Conservation (phyloP, 2,797 vertebrate species). For the Coccyzus lansbergi region DNA sequence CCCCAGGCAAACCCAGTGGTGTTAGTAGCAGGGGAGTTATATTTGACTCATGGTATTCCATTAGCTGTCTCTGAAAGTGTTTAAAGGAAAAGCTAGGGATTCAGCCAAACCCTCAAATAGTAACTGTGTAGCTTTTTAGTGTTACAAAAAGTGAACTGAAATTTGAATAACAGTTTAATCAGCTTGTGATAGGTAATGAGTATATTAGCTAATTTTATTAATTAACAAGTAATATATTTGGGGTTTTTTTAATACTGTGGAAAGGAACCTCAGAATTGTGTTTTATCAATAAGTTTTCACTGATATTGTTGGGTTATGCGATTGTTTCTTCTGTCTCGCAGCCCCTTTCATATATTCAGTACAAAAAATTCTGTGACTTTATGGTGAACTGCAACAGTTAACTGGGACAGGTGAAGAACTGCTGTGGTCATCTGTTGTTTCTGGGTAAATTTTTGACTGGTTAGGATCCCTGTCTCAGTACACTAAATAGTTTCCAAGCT, state of each 20-base stretch:
- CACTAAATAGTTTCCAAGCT: neutral
- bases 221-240: neutral
- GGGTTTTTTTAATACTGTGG: neutral
- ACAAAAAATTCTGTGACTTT: neutral
- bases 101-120: neutral
- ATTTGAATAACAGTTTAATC: neutral
- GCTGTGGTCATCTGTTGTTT: neutral
- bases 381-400: neutral
- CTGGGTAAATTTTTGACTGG: neutral
- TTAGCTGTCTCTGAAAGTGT: neutral
- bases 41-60: neutral
- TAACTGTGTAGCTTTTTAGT: neutral
- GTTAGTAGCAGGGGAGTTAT: neutral
- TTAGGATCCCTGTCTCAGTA: neutral
- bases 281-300: neutral
- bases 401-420: neutral
- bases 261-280: neutral
- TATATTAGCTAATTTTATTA: neutral
- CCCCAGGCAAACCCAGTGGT: neutral
- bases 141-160: neutral
- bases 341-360: neutral
- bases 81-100: neutral
- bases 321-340: neutral
- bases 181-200: neutral
- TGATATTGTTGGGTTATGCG: neutral